Evolutionary conservation across 2,797 vertebrate genomes (phyloP).

Genomic region (Pempheris klunzingeri): DNA sequence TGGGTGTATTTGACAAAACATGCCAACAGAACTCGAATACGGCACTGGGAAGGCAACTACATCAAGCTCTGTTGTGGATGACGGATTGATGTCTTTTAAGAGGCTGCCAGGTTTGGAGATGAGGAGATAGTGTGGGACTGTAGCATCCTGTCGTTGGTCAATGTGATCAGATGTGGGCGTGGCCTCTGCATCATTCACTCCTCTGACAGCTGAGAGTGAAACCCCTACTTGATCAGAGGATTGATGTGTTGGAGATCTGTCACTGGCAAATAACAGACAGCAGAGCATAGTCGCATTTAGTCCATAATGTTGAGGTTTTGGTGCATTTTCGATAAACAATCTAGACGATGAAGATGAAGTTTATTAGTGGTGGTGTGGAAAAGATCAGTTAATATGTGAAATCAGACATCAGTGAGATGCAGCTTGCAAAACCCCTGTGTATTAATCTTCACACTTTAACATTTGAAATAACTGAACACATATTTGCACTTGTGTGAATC

Average conservation of each 20-base stretch:
- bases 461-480: neutral
- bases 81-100: conserved; percentile 3
- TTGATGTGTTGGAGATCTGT: conserved; percentile 22
- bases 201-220: conserved; percentile 6
- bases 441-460: neutral
- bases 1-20: conserved; percentile 28
- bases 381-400: neutral
- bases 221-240: conserved; percentile 21
- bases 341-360: neutral
- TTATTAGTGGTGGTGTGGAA: conserved; percentile 16
- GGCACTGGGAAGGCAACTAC: conserved; percentile 1
- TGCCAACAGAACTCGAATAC: conserved; percentile 17
- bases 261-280: conserved; percentile 41
- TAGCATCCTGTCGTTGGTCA: conserved; percentile 11
- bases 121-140: conserved; percentile 1
- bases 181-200: conserved; percentile 6
- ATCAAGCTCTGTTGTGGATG: neutral
- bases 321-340: neutral
- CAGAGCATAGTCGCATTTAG: conserved; percentile 9
- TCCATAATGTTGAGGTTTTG: neutral
- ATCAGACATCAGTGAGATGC: neutral
- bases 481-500: neutral
- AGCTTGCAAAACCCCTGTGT: conserved; percentile 1
- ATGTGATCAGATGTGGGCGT: conserved; percentile 18
- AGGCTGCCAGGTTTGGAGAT: conserved; percentile 19